Percentiles rank a stretch among this genome's conserved stretches.
Evolutionary conservation across 2,113 vertebrate species (phyloP).

Genomic region (Cariama cristata): DNA sequence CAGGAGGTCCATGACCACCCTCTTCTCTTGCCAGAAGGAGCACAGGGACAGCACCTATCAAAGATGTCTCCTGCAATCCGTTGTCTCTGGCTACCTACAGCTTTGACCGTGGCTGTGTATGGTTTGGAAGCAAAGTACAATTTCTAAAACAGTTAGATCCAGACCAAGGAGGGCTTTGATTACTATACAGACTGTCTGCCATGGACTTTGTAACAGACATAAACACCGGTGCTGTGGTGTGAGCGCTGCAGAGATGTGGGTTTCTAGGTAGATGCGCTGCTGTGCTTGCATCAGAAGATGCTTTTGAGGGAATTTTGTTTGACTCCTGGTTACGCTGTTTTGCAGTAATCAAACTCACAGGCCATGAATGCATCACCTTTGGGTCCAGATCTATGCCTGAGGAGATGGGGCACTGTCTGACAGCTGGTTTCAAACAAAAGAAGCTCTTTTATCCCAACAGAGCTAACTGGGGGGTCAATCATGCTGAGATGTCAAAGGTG

Average conservation of each 20-base stretch:
- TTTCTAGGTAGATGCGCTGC: not conserved
- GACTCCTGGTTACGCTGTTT: not conserved
- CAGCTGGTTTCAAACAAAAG: not conserved
- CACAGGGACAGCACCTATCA: not conserved
- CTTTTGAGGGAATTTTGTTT: not conserved
- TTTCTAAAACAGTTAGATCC: not conserved
- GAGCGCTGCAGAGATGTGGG: accelerated
- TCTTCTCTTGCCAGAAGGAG: not conserved
- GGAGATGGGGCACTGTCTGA: not conserved
- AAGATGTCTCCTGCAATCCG: not conserved
- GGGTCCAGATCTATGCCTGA: not conserved
- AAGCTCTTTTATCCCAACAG: not conserved
- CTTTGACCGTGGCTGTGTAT: not conserved
- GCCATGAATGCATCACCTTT: not conserved
- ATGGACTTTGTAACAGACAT: not conserved
- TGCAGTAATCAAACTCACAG: not conserved
- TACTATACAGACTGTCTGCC: not conserved
- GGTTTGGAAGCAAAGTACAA: not conserved
- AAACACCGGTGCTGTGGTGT: not conserved
- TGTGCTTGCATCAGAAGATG: not conserved
- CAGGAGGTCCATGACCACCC: not conserved
- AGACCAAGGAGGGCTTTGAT: not conserved
- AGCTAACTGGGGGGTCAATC: not conserved
- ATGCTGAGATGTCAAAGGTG: not conserved
- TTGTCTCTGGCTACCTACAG: not conserved